Conservation (phyloP, 2,113 vertebrate species). For the Eublepharis macularius region DNA sequence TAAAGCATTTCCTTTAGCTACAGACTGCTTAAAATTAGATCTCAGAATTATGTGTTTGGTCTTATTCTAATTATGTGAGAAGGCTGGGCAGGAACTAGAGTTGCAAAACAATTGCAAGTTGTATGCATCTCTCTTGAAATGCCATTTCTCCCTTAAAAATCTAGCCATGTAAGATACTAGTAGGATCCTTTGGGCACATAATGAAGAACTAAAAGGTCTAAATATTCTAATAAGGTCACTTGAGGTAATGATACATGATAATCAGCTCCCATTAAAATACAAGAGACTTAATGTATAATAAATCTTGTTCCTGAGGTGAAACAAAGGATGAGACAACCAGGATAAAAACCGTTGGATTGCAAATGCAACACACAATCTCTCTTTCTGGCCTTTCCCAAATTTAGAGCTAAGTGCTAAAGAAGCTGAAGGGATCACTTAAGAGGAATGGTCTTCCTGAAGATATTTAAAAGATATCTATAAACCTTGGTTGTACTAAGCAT, state of each 20-base stretch:
- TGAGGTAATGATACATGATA: conserved; percentile 36
- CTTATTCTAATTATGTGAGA: conserved; percentile 48
- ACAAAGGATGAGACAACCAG: not conserved
- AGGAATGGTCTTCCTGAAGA: not conserved
- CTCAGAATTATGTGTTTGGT: conserved; percentile 41
- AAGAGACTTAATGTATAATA: conserved; percentile 21
- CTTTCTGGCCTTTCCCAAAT: not conserved
- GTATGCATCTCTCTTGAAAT: conserved; percentile 36
- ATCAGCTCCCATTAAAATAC: not conserved
- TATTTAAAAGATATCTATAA: too few relatives aligned
- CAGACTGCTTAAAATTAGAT: conserved; percentile 30
- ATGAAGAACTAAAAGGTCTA: conserved; percentile 35
- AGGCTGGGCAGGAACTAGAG: conserved; percentile 19
- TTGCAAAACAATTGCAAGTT: conserved; percentile 32
- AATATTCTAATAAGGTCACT: conserved; percentile 15
- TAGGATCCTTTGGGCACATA: not conserved
- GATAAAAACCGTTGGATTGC: not conserved
- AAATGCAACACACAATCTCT: not conserved
- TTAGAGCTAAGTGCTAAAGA: not conserved
- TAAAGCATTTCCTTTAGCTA: conserved; percentile 15
- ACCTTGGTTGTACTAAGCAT: not conserved
- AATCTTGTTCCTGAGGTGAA: conserved; percentile 17
- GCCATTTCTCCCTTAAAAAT: conserved; percentile 41
- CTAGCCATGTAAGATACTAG: conserved; percentile 11
- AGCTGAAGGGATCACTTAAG: not conserved